These are phyloP conservation scores for Cygnus olor DNA, from an alignment of 2,797 vertebrate genomes.

Conservation along the genomic window DNA sequence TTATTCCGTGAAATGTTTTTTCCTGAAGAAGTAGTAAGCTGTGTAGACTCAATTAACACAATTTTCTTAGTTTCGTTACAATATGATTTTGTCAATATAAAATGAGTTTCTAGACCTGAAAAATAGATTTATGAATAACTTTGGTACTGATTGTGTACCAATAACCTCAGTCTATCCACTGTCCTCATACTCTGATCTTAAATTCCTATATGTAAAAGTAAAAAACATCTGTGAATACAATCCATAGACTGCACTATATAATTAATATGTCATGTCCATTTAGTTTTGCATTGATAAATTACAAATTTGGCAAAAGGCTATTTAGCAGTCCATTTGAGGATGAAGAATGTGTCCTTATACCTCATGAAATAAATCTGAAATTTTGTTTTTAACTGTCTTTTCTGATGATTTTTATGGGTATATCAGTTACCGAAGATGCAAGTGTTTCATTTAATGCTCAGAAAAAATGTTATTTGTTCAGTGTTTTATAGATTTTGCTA, in stretches of 20 bases:
- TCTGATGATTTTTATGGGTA: not conserved
- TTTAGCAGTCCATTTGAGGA: not conserved
- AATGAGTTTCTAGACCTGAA: not conserved
- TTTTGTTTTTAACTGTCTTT: not conserved
- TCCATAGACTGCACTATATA: not conserved
- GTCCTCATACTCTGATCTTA: not conserved
- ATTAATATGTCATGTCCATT: not conserved
- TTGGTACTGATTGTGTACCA: not conserved
- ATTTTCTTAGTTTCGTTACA: not conserved
- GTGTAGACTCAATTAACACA: not conserved
- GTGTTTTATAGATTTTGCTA: not conserved
- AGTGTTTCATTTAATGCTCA: not conserved
- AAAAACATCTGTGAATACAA: too few relatives aligned
- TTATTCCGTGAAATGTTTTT: not conserved
- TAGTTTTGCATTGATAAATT: not conserved
- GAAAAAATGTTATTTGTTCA: not conserved
- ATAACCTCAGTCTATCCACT: not conserved
- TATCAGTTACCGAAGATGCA: not conserved
- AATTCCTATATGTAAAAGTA: not conserved
- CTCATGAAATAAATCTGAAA: not conserved
- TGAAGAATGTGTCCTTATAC: not conserved
- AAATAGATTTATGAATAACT: accelerated
- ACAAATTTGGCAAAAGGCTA: not conserved
- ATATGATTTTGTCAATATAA: not conserved
- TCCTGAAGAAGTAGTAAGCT: not conserved